A percentile compares a stretch with the other conserved stretches of the same genome.
phyloP scores from a whole-genome alignment of 2,797 vertebrate genomes.

The Coregonus sp. region DNA sequence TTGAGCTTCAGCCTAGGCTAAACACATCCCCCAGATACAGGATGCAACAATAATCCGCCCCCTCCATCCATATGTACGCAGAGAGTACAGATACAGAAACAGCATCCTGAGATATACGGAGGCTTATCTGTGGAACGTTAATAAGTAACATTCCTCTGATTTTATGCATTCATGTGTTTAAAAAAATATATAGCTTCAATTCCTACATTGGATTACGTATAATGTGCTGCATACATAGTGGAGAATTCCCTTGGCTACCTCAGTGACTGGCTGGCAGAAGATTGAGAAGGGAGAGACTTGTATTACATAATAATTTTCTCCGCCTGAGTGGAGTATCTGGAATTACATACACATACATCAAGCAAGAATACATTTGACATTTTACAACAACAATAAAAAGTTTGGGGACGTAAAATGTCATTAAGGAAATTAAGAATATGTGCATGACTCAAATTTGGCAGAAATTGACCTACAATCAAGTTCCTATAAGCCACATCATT shows the following conservation, averaged over 20 bases:
- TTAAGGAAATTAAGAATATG: constrained; percentile 3
- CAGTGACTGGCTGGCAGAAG: constrained; percentile 45
- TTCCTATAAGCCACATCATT: not conserved
- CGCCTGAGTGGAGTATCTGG: constrained; percentile 45
- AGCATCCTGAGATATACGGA: constrained; percentile 15
- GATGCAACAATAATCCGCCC: constrained; percentile 54
- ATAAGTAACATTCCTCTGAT: constrained; percentile 44
- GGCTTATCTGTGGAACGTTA: constrained; percentile 47
- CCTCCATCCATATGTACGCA: constrained; percentile 16
- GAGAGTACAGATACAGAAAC: constrained; percentile 31
- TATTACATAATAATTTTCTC: constrained; percentile 63
- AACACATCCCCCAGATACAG: constrained; percentile 11
- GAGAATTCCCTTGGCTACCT: constrained; percentile 57
- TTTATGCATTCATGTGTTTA: constrained; percentile 50
- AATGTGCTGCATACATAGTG: constrained; percentile 42
- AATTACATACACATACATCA: constrained; percentile 40
- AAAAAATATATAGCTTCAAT: constrained; percentile 56
- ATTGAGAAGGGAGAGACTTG: constrained; percentile 46
- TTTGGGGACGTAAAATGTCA: not conserved
- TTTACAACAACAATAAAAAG: constrained; percentile 45
- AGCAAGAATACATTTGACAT: constrained; percentile 52
- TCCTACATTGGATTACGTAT: constrained; percentile 37
- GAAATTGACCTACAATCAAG: not conserved
- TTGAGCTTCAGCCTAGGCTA: constrained; percentile 25
- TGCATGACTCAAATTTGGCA: not conserved